phyloP scores from a whole-genome alignment of 2,797 vertebrate genomes.

The Eospalax fontanierii region DNA sequence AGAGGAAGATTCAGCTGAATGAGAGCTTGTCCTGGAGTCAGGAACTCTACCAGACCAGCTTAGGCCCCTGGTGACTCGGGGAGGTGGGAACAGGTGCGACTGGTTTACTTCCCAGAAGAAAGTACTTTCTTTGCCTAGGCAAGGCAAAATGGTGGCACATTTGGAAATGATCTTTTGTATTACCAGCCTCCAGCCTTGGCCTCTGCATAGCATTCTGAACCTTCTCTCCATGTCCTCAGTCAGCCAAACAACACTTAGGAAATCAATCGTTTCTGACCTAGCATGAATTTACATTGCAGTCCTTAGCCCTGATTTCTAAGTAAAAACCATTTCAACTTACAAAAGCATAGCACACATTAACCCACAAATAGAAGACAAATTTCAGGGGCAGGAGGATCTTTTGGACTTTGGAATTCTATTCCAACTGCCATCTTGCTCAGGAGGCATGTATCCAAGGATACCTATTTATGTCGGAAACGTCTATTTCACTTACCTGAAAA shows the following conservation, averaged over 20 bases:
- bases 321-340: constrained; percentile 6
- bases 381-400: neutral
- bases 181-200: neutral
- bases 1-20: neutral
- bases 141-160: neutral
- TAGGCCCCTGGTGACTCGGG: neutral
- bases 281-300: neutral
- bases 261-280: neutral
- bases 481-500: neutral
- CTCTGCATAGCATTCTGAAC: neutral
- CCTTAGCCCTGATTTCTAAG: neutral
- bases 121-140: neutral
- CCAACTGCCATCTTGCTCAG: neutral
- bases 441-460: neutral
- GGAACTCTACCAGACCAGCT: neutral
- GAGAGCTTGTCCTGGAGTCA: constrained; percentile 40
- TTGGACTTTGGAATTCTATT: neutral
- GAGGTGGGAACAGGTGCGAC: constrained; percentile 4
- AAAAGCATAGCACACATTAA: neutral
- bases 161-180: neutral
- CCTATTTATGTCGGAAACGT: neutral
- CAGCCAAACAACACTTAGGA: neutral
- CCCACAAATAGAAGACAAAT: neutral
- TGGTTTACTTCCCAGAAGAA: neutral
- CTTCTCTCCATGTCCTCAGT: neutral